Percentiles rank a stretch among this genome's conserved stretches.
These are phyloP conservation scores for Zonitis immaculata DNA, from an alignment of 2,888 invertebrate species.

Conservation along the genomic window DNA sequence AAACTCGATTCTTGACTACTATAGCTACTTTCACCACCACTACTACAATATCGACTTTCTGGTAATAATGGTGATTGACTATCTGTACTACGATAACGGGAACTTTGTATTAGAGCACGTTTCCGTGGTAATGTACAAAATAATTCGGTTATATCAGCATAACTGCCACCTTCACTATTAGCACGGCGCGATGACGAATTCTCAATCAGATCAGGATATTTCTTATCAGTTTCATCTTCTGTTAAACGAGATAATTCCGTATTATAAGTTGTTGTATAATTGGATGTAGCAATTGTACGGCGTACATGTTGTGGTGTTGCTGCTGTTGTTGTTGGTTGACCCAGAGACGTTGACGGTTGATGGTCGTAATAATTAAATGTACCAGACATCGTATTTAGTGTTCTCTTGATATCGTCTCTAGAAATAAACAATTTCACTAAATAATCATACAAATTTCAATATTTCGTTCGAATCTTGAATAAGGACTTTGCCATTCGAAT, in stretches of 20 bases:
- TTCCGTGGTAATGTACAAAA: constrained; percentile 65
- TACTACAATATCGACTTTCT: constrained; percentile 68
- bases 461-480: too few species aligned
- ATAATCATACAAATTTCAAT: too few species aligned
- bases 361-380: constrained; percentile 40
- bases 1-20: constrained; percentile 48
- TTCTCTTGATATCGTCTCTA: constrained; percentile 49
- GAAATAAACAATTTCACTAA: constrained; percentile 40
- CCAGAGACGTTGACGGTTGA: constrained; percentile 24
- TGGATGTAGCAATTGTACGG: constrained; percentile 12
- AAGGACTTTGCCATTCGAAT: too few species aligned
- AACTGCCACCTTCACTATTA: constrained; percentile 46
- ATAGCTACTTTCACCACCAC: constrained; percentile 61
- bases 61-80: constrained; percentile 70
- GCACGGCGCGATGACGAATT: constrained; percentile 37
- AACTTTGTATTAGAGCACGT: constrained; percentile 33
- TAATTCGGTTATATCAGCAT: constrained; percentile 44
- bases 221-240: constrained; percentile 34
- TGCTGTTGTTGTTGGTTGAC: constrained; percentile 20
- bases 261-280: constrained; percentile 31
- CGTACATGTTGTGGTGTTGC: constrained; percentile 35
- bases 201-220: constrained; percentile 45
- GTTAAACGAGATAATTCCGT: constrained; percentile 36
- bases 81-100: constrained; percentile 52
- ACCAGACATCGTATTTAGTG: constrained; percentile 47